Percentiles rank a stretch among this genome's conserved stretches.
These are phyloP conservation scores for Mormoops blainvillei DNA, from an alignment of 2,113 vertebrate species.

Conservation along the genomic window DNA sequence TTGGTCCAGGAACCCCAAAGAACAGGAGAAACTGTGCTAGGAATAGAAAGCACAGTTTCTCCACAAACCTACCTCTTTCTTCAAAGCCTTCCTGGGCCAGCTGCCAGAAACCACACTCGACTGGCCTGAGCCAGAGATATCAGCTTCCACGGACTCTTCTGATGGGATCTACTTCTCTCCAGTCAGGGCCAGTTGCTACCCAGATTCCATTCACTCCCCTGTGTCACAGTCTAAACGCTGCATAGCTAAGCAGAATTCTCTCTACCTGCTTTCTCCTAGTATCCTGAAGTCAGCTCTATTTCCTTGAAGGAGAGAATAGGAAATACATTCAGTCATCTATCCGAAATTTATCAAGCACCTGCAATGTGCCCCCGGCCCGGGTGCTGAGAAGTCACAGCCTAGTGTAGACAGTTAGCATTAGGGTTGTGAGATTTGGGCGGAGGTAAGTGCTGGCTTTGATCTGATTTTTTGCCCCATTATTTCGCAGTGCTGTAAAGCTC, in stretches of 20 bases:
- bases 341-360: background rate
- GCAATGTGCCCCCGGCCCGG: background rate
- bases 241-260: background rate
- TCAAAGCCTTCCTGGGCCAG: background rate
- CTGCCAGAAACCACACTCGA: conserved; percentile 26
- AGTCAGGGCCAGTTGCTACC: background rate
- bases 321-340: background rate
- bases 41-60: background rate
- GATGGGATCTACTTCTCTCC: background rate
- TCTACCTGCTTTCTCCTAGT: background rate
- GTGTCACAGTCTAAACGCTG: background rate
- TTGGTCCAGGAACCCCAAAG: background rate
- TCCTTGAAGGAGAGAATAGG: background rate
- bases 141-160: background rate
- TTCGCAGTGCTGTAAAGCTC: background rate
- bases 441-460: background rate
- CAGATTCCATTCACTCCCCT: background rate
- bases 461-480: background rate
- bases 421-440: background rate
- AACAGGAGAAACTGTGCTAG: background rate
- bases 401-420: background rate
- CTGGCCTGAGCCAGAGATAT: conserved; percentile 13
- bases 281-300: background rate
- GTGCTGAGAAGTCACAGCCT: background rate
- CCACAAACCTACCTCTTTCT: background rate